A percentile compares a stretch with the other conserved stretches of the same genome.
Conservation (phyloP, 1,140 invertebrate species). For the Chrysopa pallens region DNA sequence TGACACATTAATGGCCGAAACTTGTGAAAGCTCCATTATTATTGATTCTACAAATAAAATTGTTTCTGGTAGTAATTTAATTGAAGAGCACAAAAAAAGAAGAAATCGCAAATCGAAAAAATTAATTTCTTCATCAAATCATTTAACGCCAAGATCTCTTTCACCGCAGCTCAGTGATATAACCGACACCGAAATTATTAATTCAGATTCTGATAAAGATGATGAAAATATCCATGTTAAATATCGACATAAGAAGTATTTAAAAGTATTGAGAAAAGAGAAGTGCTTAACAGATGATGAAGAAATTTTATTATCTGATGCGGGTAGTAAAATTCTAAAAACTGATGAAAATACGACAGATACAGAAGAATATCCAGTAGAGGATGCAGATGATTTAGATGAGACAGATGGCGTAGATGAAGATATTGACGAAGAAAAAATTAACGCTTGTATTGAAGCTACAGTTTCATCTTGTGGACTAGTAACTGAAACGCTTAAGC, state of each 20-base stretch:
- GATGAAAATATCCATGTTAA: slow-evolving; percentile 8
- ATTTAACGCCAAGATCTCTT: slow-evolving; percentile 4
- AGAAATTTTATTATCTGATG: slow-evolving; percentile 18
- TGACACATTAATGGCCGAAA: slow-evolving; percentile 2
- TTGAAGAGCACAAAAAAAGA: slow-evolving; percentile 2
- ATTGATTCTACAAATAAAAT: neutral
- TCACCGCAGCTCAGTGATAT: slow-evolving; percentile 8
- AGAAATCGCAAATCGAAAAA: slow-evolving; percentile 2
- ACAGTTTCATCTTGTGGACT: too few species aligned
- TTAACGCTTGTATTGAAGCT: too few species aligned
- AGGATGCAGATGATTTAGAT: neutral
- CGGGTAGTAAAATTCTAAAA: slow-evolving; percentile 9
- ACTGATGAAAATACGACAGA: neutral
- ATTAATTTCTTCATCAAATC: neutral
- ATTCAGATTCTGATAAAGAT: slow-evolving; percentile 16
- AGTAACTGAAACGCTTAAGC: too few species aligned
- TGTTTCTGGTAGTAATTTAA: neutral
- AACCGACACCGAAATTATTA: slow-evolving; percentile 17
- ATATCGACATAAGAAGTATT: neutral
- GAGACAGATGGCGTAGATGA: neutral
- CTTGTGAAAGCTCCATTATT: neutral
- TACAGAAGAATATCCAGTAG: neutral
- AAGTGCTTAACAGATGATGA: slow-evolving; percentile 19
- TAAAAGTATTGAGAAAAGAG: neutral
- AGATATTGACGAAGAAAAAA: neutral